These are phyloP conservation scores for Trilocha varians DNA, from an alignment of 2,888 invertebrate species.

Conservation along the genomic window DNA sequence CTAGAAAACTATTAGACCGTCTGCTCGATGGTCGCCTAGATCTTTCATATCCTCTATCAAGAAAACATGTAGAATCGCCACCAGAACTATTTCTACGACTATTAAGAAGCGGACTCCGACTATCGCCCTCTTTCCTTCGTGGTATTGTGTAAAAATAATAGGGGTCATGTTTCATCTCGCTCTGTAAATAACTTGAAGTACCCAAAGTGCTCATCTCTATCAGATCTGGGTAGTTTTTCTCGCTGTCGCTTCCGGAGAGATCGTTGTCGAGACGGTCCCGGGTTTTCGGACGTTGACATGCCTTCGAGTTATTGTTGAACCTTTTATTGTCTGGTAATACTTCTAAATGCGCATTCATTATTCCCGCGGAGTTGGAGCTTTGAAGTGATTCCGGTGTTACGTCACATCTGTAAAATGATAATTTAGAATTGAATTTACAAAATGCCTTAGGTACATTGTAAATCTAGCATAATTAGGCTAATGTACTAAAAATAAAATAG, in stretches of 20 bases:
- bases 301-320: conserved; percentile 54
- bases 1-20: conserved; percentile 81
- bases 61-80: conserved; percentile 73
- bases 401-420: conserved; percentile 48
- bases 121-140: conserved; percentile 74
- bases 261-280: conserved; percentile 64
- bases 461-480: too few relatives aligned
- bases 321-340: conserved; percentile 50
- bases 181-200: conserved; percentile 49
- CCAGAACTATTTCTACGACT: conserved; percentile 83
- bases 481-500: too few relatives aligned
- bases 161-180: conserved; percentile 54
- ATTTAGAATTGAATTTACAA: not conserved
- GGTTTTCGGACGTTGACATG: conserved; percentile 40
- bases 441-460: too few relatives aligned
- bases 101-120: conserved; percentile 82
- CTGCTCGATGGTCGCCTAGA: conserved; percentile 51
- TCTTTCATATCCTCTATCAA: conserved; percentile 52
- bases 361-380: conserved; percentile 69
- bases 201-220: conserved; percentile 67
- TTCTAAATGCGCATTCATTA: conserved; percentile 52
- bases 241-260: conserved; percentile 64
- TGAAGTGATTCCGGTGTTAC: conserved; percentile 68
- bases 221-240: conserved; percentile 72
- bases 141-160: conserved; percentile 80